These are phyloP conservation scores for Dromaius novaehollandiae DNA, from an alignment of 2,113 vertebrate genomes.

Conservation along the genomic window DNA sequence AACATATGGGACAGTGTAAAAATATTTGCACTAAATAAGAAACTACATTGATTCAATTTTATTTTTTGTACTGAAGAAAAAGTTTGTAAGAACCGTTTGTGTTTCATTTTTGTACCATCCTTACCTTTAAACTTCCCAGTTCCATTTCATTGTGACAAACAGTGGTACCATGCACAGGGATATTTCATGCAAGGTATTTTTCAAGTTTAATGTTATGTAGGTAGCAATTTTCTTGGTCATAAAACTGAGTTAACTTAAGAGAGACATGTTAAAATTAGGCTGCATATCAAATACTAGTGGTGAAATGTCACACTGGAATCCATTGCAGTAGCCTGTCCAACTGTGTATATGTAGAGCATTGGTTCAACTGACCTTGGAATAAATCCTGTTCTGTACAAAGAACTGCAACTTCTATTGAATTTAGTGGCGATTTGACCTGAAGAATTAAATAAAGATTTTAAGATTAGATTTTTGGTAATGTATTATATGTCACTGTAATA, in stretches of 20 bases:
- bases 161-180: not conserved
- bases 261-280: constrained; percentile 42
- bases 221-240: constrained; percentile 8
- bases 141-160: constrained; percentile 36
- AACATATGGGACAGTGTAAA: not conserved
- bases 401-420: not conserved
- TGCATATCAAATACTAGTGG: constrained; percentile 16
- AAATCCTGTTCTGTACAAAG: not conserved
- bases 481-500: not conserved
- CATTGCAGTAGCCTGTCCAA: not conserved
- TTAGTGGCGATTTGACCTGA: not conserved
- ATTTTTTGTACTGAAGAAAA: not conserved
- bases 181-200: constrained; percentile 57
- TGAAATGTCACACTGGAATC: constrained; percentile 24
- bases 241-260: constrained; percentile 56
- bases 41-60: not conserved
- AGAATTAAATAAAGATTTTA: not conserved
- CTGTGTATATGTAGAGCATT: not conserved
- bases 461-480: not conserved
- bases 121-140: constrained; percentile 11
- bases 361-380: constrained; percentile 2
- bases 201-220: constrained; percentile 37
- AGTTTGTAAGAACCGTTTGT: not conserved
- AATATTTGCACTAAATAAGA: not conserved
- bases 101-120: not conserved